Conservation (phyloP, 1,140 invertebrate species). For the Charaxes varanes region DNA sequence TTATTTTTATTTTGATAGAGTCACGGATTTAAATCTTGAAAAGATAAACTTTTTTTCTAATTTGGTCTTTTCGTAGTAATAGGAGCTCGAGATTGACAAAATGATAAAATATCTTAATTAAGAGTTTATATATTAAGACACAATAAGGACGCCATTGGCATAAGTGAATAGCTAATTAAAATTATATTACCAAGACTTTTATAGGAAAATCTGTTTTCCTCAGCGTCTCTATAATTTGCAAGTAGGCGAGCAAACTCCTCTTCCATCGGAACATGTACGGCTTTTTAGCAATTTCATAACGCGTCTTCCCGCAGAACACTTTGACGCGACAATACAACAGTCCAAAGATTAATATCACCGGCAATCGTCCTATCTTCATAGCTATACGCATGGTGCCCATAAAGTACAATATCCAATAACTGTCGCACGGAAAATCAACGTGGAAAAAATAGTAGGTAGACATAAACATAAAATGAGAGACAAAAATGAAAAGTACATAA, state of each 20-base stretch:
- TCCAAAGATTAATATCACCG: not conserved
- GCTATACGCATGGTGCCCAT: not conserved
- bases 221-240: not conserved
- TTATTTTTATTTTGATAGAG: too few species aligned
- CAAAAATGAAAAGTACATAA: not conserved
- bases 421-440: not conserved
- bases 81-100: too few species aligned
- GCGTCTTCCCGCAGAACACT: not conserved
- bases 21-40: too few species aligned
- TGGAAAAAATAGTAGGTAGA: too few species aligned
- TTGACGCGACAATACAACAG: not conserved
- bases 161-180: too few species aligned
- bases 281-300: not conserved
- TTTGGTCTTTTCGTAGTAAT: too few species aligned
- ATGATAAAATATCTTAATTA: too few species aligned
- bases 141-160: too few species aligned
- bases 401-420: not conserved
- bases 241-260: too few species aligned
- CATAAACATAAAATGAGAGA: not conserved
- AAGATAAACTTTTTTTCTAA: too few species aligned
- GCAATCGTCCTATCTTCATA: not conserved
- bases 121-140: too few species aligned
- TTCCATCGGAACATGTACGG: not conserved
- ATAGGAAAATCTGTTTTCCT: constrained; percentile 4
- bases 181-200: not conserved